Evolutionary conservation across 2,113 vertebrate species (phyloP).

Genomic region (Circaetus gallicus): DNA sequence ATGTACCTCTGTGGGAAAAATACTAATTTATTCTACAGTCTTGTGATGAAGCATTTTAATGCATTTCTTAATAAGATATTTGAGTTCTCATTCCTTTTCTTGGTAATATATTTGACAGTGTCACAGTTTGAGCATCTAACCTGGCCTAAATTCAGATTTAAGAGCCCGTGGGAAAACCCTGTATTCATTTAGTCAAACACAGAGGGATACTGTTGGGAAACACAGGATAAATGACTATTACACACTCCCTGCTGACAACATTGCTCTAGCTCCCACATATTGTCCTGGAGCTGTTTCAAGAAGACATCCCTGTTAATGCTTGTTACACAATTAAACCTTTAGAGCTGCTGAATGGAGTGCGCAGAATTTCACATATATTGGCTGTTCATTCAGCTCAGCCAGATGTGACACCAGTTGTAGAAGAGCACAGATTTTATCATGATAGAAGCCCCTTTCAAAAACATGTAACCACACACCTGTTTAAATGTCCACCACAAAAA

Average conservation of each 20-base stretch:
- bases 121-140: constrained; percentile 4
- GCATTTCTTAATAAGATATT: background rate
- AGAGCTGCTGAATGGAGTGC: background rate
- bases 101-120: background rate
- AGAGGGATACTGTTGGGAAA: background rate
- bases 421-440: background rate
- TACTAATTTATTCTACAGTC: background rate
- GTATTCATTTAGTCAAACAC: background rate
- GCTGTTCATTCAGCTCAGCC: background rate
- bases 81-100: background rate
- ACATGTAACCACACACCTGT: background rate
- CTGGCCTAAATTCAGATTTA: background rate
- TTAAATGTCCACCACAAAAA: background rate
- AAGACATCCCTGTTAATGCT: background rate
- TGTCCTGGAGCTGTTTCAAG: background rate
- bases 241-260: background rate
- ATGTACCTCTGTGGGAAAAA: background rate
- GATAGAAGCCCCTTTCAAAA: background rate
- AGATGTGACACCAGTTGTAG: background rate
- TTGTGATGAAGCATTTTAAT: background rate
- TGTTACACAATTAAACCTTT: background rate
- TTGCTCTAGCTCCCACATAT: background rate
- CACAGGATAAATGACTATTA: background rate
- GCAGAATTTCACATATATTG: background rate
- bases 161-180: background rate